Base-by-base conservation (phyloP, 2,888 invertebrate genomes). In the Xestia xanthographa region DNA sequence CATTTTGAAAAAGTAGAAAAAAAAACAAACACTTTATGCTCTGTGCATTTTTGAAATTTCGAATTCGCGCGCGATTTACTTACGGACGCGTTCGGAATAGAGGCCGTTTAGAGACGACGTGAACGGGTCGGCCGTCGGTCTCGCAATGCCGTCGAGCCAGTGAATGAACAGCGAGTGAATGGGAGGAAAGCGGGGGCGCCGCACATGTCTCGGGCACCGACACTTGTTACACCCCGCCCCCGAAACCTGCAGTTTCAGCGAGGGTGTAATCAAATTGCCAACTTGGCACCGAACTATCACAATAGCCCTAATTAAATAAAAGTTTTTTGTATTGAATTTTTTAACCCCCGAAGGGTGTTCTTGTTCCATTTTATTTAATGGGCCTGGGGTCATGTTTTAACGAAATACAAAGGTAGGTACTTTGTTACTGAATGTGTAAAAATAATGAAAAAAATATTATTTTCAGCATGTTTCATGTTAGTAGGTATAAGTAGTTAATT, bases 221-320 rank as follows among this genome's bases (percentile, higher is more conserved):
- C 95, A 96, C 96, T 96, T 96, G 96, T 96, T 96, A 96, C 96
- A 88, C 94, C 95, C 93, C 93, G 92, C 93, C 92, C 91, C 92
- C 90, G 92, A 88, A 92, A 93, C 88, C 83, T 87, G 83, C 82
- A 84, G 74, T 83, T 80, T 91, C 86, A 87, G 88, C 89, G 88
- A 93, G 95, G 95, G 94, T 94, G 94, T 92, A 92, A 94, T 94
- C 93, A 93, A 93, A 94, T 94, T 92, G 88, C 90, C 89, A 90
- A 91, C 90, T 92, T 91, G 89, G 88, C 90, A 86, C 88, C 86
- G 83, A 81, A 89, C 85, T 85, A 87, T 87, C 88, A 94, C 93
- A 94, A 94, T 94, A 91, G 89, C 86, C 80, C 88, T 93, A 93
- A 95, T 95, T 93, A 91, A 82, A 90, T 89, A 88, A 87, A 87